A percentile compares a stretch with the other conserved stretches of the same genome.
phyloP scores from a whole-genome alignment of 2,888 invertebrate genomes.

The Leucania comma region DNA sequence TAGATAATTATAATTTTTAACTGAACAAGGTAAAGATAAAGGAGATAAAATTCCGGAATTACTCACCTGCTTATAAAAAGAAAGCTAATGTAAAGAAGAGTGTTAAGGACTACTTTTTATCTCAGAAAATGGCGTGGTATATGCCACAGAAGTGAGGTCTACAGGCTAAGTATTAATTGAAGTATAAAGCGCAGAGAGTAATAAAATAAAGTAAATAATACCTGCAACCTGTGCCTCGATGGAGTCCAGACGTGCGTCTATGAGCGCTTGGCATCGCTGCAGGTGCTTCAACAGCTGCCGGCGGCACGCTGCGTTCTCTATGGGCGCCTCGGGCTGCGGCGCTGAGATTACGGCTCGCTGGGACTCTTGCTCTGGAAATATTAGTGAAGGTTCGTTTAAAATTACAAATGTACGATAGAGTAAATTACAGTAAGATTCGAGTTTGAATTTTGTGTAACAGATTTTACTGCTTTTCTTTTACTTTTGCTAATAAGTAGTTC shows the following conservation, averaged over 20 bases:
- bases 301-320: conserved; percentile 95
- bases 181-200: too few relatives aligned
- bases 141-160: not conserved
- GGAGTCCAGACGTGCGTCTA: conserved; percentile 93
- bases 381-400: not conserved
- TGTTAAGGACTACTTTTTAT: too few relatives aligned
- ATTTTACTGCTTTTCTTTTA: too few relatives aligned
- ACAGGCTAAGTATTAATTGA: not conserved
- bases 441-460: too few relatives aligned
- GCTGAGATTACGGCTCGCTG: conserved; percentile 71
- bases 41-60: too few relatives aligned
- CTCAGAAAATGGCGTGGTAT: not conserved
- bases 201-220: conserved; percentile 65
- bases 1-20: too few relatives aligned
- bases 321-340: conserved; percentile 96
- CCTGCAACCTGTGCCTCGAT: conserved; percentile 95
- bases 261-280: conserved; percentile 93
- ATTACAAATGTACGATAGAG: not conserved
- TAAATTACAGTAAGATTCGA: too few relatives aligned
- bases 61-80: too few relatives aligned
- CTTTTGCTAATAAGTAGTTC: too few relatives aligned
- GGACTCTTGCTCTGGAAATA: conserved; percentile 61
- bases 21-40: too few relatives aligned
- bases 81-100: too few relatives aligned
- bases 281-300: conserved; percentile 94